Evolutionary conservation across 2,888 invertebrate genomes (phyloP).

Genomic region (Rhopalosiphum nymphaeae): DNA sequence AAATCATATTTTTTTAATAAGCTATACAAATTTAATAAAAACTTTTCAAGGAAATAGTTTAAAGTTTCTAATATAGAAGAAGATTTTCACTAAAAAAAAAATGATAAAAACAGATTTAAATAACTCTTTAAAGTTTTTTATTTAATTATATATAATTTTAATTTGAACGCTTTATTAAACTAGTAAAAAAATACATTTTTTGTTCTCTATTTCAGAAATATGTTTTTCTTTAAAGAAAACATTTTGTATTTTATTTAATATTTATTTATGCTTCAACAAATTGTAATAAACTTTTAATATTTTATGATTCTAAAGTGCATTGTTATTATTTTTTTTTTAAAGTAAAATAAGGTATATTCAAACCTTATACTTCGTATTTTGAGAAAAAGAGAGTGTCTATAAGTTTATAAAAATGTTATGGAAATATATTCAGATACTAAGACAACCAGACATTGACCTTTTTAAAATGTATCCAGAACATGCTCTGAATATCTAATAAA

Average conservation of each 20-base stretch:
- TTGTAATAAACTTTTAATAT: slow-evolving; percentile 27
- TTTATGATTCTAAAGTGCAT: not conserved
- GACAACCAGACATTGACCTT: not conserved
- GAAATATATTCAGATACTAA: slow-evolving; percentile 35
- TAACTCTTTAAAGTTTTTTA: slow-evolving; percentile 6
- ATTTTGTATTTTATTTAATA: not conserved
- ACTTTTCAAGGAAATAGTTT: not conserved
- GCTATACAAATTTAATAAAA: slow-evolving; percentile 5
- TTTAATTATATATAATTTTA: not conserved
- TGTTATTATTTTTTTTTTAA: not conserved
- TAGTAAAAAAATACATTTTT: not conserved
- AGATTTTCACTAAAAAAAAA: not conserved
- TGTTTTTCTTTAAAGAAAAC: not conserved
- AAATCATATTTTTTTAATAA: not conserved
- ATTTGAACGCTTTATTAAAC: slow-evolving; percentile 28
- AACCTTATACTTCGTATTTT: not conserved
- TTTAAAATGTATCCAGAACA: not conserved
- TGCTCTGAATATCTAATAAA: not conserved
- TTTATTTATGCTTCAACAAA: slow-evolving; percentile 3
- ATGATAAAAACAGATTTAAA: not conserved
- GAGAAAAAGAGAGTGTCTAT: not conserved
- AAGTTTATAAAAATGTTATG: slow-evolving; percentile 28
- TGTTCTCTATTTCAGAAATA: not conserved
- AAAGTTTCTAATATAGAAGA: not conserved
- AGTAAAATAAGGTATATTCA: not conserved